These are phyloP conservation scores for Plagodis pulveraria DNA, from an alignment of 2,888 invertebrate species.

Conservation along the genomic window DNA sequence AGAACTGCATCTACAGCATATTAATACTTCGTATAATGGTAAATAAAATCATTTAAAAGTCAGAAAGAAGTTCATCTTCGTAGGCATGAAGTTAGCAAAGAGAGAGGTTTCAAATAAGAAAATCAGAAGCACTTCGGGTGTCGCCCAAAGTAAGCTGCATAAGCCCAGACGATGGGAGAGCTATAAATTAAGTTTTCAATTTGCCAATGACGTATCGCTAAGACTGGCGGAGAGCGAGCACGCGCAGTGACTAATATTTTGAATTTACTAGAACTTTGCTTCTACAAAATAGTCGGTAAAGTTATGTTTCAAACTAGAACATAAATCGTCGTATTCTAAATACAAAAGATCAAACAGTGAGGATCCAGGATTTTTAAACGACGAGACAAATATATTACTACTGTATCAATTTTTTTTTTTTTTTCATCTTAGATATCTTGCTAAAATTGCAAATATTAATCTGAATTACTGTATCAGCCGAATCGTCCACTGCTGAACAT, in stretches of 20 bases:
- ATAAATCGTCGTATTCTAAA: not conserved
- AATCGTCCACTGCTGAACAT: too few species aligned
- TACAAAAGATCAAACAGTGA: not conserved
- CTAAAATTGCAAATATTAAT: too few species aligned
- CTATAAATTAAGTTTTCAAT: constrained; percentile 75
- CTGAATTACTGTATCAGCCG: too few species aligned
- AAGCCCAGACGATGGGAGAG: constrained; percentile 63
- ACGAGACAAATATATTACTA: too few species aligned
- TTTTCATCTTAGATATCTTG: too few species aligned
- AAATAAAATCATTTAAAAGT: constrained; percentile 17
- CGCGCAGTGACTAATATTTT: constrained; percentile 45
- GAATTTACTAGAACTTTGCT: constrained; percentile 39
- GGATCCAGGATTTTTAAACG: not conserved
- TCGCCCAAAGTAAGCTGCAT: constrained; percentile 62
- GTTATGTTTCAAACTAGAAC: not conserved
- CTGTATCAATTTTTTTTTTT: too few species aligned
- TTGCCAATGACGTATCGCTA: constrained; percentile 72
- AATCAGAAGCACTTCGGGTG: constrained; percentile 57
- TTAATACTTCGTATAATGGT: constrained; percentile 1
- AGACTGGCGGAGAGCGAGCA: constrained; percentile 48
- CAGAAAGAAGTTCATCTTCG: constrained; percentile 23
- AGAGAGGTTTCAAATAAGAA: constrained; percentile 50
- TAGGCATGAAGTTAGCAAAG: constrained; percentile 20
- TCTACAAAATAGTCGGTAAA: constrained; percentile 32
- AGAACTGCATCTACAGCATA: constrained; percentile 12